Evolutionary conservation across 2,113 vertebrate species (phyloP), one percentile per base, ranked within the genome.

Genomic region (Damaliscus lunatus): DNA sequence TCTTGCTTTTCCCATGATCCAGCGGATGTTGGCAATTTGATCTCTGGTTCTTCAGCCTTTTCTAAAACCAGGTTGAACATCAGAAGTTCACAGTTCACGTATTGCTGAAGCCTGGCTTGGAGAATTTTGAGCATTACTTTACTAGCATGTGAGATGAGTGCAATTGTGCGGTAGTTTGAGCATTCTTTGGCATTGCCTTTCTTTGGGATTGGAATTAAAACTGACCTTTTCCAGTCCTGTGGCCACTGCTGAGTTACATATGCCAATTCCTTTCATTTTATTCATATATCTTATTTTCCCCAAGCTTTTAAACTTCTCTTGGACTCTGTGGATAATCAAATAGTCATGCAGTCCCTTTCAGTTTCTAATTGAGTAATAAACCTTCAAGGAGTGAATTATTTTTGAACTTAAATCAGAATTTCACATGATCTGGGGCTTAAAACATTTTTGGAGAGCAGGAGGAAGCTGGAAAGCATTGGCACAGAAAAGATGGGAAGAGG

Each of bases 301-400:
- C 96, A 94, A 13, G 36, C 67, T 13, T 74, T 74, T 74, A 40
- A 74, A 93, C 78, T 87, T 33, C 33, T 92, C 90, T 95, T 86
- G 13, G 77, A 95, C 86, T 97, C 50, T 62, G n/a, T 53, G 62
- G 93, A 94, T 96, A 97, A 97, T 90, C 60, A 96, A 97, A 97
- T 83, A 97, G 67, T 83, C 87, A 89, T 81, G 86, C 52, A 84
- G n/a, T 31, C 46, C 67, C 88, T 95, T 98, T 97, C 93, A 91
- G 50, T 94, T 87, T 94, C 82, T 96, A 98, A 98, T 64, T 96
- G 94, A 83, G 78, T 97, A 94, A 98, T 96, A 97, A 98, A 89
- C 93, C 95, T 96, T 93, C 78, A 74, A 74, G 90, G n/a, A 96
- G 27, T 14, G 46, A 67, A 84, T 78, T 84, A 95, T 97, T 98